phyloP scores from a whole-genome alignment of 2,113 vertebrate genomes.

The Rhipidura dahli region DNA sequence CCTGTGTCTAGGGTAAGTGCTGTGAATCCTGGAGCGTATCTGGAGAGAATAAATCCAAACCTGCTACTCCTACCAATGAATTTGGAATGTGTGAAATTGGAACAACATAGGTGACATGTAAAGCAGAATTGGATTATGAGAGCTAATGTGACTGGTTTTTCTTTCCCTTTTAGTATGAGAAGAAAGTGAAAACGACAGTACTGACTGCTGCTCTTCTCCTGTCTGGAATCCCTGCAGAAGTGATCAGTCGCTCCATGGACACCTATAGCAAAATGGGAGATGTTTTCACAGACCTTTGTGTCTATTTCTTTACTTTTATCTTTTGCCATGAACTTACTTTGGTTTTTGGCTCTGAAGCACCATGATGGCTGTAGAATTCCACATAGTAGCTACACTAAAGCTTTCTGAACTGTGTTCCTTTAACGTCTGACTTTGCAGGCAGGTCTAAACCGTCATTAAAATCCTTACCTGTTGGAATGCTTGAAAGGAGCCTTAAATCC shows the following conservation, averaged over 20 bases:
- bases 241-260: slow-evolving; percentile 96
- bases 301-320: slow-evolving; percentile 97
- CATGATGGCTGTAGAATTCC: slow-evolving; percentile 63
- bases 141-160: background rate
- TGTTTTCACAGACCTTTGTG: slow-evolving; percentile 95
- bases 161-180: slow-evolving; percentile 81
- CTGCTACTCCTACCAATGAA: fast-evolving
- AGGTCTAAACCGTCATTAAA: slow-evolving; percentile 26
- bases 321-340: slow-evolving; percentile 86
- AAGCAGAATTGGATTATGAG: background rate
- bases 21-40: background rate
- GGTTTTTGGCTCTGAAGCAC: slow-evolving; percentile 79
- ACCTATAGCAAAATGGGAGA: slow-evolving; percentile 98
- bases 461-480: slow-evolving; percentile 20
- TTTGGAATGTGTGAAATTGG: background rate
- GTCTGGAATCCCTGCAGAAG: slow-evolving; percentile 93
- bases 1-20: background rate
- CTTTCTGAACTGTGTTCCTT: slow-evolving; percentile 11
- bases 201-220: slow-evolving; percentile 91
- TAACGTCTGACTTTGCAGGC: slow-evolving; percentile 23
- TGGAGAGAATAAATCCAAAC: background rate
- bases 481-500: slow-evolving; percentile 44
- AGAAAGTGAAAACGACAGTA: slow-evolving; percentile 90
- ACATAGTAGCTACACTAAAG: background rate
- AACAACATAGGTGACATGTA: background rate